Conservation (phyloP, 1,140 invertebrate species). For the Mya arenaria region DNA sequence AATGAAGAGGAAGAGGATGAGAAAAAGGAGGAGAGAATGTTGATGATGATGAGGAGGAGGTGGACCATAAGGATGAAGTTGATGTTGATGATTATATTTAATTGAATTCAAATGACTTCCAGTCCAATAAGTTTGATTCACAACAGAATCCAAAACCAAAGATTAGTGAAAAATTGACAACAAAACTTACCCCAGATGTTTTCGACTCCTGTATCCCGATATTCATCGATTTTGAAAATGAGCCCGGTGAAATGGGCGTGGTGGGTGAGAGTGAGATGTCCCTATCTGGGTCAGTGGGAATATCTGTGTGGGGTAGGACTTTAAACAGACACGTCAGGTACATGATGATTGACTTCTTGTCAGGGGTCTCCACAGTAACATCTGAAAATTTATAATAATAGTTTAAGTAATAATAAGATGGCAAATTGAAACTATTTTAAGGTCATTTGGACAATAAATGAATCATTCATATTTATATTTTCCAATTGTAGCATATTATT, state of each 20-base stretch:
- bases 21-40: not conserved
- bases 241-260: slow-evolving; percentile 31
- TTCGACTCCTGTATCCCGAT: slow-evolving; percentile 53
- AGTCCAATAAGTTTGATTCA: too few species aligned
- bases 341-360: slow-evolving; percentile 98
- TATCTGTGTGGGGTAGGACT: slow-evolving; percentile 86
- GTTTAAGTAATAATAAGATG: too few species aligned
- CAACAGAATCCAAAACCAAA: not conserved
- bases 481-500: too few species aligned
- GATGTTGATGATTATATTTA: too few species aligned
- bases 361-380: slow-evolving; percentile 93
- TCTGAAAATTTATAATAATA: too few species aligned
- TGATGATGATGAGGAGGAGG: too few species aligned
- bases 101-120: too few species aligned
- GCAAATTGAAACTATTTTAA: too few species aligned
- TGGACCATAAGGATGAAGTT: too few species aligned
- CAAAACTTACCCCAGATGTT: slow-evolving; percentile 56
- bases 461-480: too few species aligned
- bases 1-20: slow-evolving; percentile 4
- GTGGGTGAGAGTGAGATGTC: slow-evolving; percentile 55
- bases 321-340: slow-evolving; percentile 97
- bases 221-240: not conserved
- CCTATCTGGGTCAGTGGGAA: slow-evolving; percentile 50
- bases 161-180: not conserved
- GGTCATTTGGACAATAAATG: too few species aligned